These are phyloP conservation scores for Zosterops lateralis DNA, from an alignment of 2,113 vertebrate species.

Conservation along the genomic window DNA sequence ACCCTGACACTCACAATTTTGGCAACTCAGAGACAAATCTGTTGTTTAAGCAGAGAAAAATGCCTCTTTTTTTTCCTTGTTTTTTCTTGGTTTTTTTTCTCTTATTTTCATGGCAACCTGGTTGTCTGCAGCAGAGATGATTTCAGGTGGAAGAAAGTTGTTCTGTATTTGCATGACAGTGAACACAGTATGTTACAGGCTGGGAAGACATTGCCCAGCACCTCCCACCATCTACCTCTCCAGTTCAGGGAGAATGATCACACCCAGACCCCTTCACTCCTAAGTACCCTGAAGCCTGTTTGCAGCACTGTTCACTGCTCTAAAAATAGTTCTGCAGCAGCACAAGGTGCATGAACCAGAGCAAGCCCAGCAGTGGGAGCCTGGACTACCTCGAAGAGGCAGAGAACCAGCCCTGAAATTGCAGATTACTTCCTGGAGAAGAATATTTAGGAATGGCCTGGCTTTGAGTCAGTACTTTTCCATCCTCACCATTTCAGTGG, in stretches of 20 bases:
- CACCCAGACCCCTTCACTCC: not conserved
- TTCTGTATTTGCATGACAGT: not conserved
- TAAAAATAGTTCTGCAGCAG: not conserved
- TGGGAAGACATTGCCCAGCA: rapidly evolving
- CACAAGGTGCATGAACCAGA: not conserved
- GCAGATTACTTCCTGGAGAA: not conserved
- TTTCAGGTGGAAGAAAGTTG: not conserved
- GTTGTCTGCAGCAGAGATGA: not conserved
- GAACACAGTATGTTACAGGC: not conserved
- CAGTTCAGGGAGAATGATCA: not conserved
- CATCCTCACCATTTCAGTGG: not conserved
- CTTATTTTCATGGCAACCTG: not conserved
- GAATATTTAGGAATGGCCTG: not conserved
- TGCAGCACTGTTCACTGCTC: not conserved
- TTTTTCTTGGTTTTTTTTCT: too few relatives aligned
- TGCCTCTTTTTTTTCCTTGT: too few relatives aligned
- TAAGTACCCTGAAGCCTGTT: not conserved
- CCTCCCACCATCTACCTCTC: not conserved
- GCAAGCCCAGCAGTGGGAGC: not conserved
- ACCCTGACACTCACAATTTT: not conserved
- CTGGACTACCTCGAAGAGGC: not conserved
- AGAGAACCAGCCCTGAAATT: not conserved
- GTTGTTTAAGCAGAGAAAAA: conserved; percentile 1
- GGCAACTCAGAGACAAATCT: conserved; percentile 16
- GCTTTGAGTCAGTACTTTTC: not conserved